Evolutionary conservation across 2,797 vertebrate genomes (phyloP).

Genomic region (Lagorchestes hirsutus): DNA sequence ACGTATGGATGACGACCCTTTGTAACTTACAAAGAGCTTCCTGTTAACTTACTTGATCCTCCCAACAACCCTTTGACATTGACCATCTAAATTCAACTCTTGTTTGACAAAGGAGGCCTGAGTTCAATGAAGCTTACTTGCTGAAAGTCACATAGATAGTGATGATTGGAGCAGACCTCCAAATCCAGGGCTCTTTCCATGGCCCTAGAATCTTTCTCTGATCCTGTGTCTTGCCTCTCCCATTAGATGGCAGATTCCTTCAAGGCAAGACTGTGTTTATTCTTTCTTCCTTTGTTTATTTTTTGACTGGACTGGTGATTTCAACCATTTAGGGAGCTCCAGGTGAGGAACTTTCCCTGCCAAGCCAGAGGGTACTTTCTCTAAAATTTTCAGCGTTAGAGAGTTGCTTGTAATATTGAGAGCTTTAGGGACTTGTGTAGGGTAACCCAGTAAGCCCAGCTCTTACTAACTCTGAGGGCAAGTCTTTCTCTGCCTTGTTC

Average conservation of each 20-base stretch:
- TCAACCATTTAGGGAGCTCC: not conserved
- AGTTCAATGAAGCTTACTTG: not conserved
- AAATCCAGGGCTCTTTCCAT: not conserved
- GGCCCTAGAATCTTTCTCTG: not conserved
- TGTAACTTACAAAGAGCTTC: not conserved
- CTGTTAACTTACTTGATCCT: not conserved
- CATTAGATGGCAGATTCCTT: not conserved
- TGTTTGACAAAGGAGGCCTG: constrained; percentile 19
- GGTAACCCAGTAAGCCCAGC: not conserved
- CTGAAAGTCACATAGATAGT: not conserved
- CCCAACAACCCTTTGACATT: not conserved
- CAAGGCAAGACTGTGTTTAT: not conserved
- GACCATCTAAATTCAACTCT: not conserved
- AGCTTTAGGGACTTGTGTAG: not conserved
- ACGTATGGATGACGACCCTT: not conserved
- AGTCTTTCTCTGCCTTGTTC: not conserved
- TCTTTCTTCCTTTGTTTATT: not conserved
- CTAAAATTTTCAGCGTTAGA: not conserved
- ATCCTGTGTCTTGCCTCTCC: not conserved
- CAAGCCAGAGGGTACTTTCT: not conserved
- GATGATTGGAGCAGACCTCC: not conserved
- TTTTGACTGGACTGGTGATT: not conserved
- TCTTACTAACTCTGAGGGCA: not conserved
- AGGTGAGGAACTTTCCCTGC: not conserved
- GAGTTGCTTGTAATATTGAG: not conserved